These are phyloP conservation scores for Oasisia sp. DNA, from an alignment of 2,888 invertebrate species.

Conservation along the genomic window DNA sequence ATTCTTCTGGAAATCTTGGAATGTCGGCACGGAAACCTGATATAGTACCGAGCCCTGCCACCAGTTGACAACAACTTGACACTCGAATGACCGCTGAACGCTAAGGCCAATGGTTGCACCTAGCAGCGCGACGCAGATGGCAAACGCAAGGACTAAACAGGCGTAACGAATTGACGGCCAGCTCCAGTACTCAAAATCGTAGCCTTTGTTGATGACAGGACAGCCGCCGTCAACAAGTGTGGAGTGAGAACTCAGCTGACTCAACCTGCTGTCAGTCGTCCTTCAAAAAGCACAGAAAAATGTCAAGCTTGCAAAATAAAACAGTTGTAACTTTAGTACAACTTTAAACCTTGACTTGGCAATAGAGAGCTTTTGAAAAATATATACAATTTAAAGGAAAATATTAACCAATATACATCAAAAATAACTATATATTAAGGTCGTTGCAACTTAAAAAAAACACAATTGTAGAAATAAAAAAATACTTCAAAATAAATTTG, in stretches of 20 bases:
- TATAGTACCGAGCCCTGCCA: slow-evolving; percentile 36
- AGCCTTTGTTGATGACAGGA: slow-evolving; percentile 25
- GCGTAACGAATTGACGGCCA: slow-evolving; percentile 34
- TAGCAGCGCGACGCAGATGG: slow-evolving; percentile 31
- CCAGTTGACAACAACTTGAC: slow-evolving; percentile 31
- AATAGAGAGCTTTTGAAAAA: too few species aligned
- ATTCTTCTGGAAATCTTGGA: slow-evolving; percentile 29
- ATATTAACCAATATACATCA: too few species aligned
- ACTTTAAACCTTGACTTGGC: too few species aligned
- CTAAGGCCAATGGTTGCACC: slow-evolving; percentile 30
- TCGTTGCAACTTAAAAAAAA: too few species aligned
- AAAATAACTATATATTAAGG: too few species aligned
- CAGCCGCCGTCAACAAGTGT: background rate
- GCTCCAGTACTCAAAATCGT: slow-evolving; percentile 36
- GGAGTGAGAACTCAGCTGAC: background rate
- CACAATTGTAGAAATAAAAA: too few species aligned
- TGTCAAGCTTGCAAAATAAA: background rate
- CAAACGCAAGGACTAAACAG: slow-evolving; percentile 26
- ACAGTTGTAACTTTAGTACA: background rate
- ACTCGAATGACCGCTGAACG: slow-evolving; percentile 21
- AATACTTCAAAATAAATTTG: too few species aligned
- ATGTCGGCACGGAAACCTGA: slow-evolving; percentile 30
- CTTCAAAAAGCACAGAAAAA: background rate
- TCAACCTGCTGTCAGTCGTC: background rate
- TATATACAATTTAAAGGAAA: too few species aligned